A percentile compares a stretch with the other conserved stretches of the same genome.
These are phyloP conservation scores for Oxycera nigricornis DNA, from an alignment of 2,888 invertebrate species.

Conservation along the genomic window DNA sequence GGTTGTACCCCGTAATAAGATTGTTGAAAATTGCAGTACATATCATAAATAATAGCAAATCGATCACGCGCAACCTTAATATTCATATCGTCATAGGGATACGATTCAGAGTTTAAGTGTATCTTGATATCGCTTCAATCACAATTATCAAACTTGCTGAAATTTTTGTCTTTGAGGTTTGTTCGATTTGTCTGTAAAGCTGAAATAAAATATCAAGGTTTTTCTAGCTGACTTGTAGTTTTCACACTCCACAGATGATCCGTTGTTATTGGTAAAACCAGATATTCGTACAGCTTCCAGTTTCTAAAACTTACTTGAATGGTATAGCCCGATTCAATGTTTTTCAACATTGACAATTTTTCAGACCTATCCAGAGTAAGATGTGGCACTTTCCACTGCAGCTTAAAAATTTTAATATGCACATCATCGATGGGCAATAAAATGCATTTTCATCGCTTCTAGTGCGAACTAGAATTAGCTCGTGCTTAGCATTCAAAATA, in stretches of 20 bases:
- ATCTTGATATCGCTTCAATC: conserved; percentile 55
- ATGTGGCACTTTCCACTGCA: conserved; percentile 46
- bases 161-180: conserved; percentile 50
- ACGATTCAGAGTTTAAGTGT: conserved; percentile 55
- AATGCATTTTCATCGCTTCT: conserved; percentile 39
- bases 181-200: conserved; percentile 57
- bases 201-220: conserved; percentile 56
- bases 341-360: conserved; percentile 41
- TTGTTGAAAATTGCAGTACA: conserved; percentile 51
- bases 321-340: conserved; percentile 34
- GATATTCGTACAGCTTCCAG: conserved; percentile 46
- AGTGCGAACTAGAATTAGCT: conserved; percentile 45
- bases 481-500: no score
- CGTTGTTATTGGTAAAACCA: conserved; percentile 48
- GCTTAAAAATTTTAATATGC: conserved; percentile 4
- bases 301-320: conserved; percentile 41
- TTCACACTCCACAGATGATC: conserved; percentile 54
- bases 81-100: conserved; percentile 56
- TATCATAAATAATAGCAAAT: conserved; percentile 50
- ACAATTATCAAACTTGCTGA: conserved; percentile 49
- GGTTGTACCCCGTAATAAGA: conserved; percentile 47
- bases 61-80: conserved; percentile 51
- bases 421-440: neutral
- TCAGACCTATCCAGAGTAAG: conserved; percentile 23
- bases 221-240: conserved; percentile 55